Evolutionary conservation across 2,113 vertebrate species (phyloP), one percentile per base, ranked within the genome.

Genomic region (Saccopteryx bilineata): DNA sequence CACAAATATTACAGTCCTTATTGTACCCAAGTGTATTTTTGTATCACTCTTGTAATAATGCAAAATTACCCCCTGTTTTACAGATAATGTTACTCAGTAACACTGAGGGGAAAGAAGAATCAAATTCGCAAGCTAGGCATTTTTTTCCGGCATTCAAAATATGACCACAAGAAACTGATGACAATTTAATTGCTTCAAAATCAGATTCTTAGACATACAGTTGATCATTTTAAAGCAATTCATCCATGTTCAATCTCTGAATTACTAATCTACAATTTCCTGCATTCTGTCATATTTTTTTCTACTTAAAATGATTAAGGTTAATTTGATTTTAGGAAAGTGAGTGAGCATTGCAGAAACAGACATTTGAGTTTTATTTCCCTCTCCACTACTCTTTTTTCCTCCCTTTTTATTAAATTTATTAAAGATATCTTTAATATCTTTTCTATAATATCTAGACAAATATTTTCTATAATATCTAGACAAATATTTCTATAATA

Each of bases 31-130:
- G 84, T 96, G 87, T 94, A 95, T 97, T 97, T 97, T 97, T 90
- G 93, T 7, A 2, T 94, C 90, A 68, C 91, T 92, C 74, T 88
- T 63, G 48, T 93, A 97, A 98, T 97, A 98, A 97, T 96, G 97
- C 90, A 97, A 65, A 97, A 85, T 96, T 97, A 94, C 95, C 94
- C 96, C 97, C 96, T 97, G 94, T 96, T 98, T 96, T 96, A 92
- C 75, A 91, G 61, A 80, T 86, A 96, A 96, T 94, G 75, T 76
- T 97, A 93, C 50, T 93, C 82, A 85, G 91, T 84, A 94, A 96
- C 91, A 79, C 78, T 96, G 96, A 96, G 90, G 63, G 68, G n/a
- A 86, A 75, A 95, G 66, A 93, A 95, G 90, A 93, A 95, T 71
- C 92, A 94, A 92, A 87, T 92, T 69, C 80, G 23, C 90, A 94